Evolutionary conservation across 1,140 invertebrate species (phyloP).

Genomic region (Leucophenga varia): DNA sequence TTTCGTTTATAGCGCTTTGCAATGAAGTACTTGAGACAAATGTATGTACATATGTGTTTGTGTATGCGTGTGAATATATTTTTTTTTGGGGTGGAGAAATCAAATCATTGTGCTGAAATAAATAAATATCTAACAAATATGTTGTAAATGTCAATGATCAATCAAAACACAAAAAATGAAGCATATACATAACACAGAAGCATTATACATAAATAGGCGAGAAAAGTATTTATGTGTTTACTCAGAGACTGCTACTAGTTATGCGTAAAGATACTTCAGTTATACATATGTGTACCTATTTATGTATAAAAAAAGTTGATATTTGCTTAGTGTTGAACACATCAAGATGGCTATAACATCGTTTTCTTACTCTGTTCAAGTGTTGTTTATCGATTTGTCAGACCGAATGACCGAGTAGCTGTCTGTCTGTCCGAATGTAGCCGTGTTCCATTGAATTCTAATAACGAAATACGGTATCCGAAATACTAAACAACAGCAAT

Average conservation of each 20-base stretch:
- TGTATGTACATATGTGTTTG: too few species aligned
- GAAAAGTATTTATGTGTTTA: too few species aligned
- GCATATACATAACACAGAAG: not conserved
- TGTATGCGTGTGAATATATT: too few species aligned
- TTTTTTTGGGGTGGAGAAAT: constrained; percentile 29
- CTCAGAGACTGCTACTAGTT: too few species aligned
- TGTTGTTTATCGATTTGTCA: constrained; percentile 29
- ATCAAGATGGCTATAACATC: not conserved
- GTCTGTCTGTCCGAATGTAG: too few species aligned
- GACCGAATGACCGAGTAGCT: too few species aligned
- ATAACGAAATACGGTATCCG: constrained; percentile 36
- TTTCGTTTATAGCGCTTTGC: too few species aligned
- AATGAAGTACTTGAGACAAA: too few species aligned
- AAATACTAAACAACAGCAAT: constrained; percentile 7
- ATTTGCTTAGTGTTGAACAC: not conserved
- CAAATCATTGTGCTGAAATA: constrained; percentile 18
- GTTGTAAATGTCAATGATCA: constrained; percentile 54
- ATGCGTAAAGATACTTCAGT: constrained; percentile 1
- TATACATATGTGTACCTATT: not conserved
- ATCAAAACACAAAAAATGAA: constrained; percentile 26
- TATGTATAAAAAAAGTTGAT: not conserved
- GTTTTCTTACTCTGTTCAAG: too few species aligned
- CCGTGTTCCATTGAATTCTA: constrained; percentile 40
- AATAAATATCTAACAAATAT: constrained; percentile 34
- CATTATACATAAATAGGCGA: not conserved